These are phyloP conservation scores for Cydia strobilella DNA, from an alignment of 1,140 invertebrate species.

Conservation along the genomic window DNA sequence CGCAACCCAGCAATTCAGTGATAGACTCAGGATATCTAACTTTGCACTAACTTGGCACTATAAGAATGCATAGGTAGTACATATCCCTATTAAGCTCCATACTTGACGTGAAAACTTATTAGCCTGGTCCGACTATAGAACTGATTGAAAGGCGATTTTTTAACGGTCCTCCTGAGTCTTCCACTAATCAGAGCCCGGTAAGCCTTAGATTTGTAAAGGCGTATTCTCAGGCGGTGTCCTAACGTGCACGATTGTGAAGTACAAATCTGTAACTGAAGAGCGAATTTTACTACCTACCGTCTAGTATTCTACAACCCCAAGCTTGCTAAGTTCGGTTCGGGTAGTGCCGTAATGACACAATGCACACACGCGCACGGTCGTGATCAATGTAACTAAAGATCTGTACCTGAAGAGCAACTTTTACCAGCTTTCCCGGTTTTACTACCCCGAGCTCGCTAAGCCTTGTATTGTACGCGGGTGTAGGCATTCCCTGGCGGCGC, in stretches of 20 bases:
- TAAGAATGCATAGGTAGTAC: too few species aligned
- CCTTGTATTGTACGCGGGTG: not conserved
- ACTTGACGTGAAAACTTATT: too few species aligned
- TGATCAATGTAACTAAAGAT: not conserved
- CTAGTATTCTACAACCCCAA: not conserved
- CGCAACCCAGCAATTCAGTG: too few species aligned
- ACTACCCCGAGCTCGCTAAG: not conserved
- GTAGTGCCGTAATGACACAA: not conserved
- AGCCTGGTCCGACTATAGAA: too few species aligned
- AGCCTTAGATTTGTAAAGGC: too few species aligned
- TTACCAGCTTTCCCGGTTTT: too few species aligned
- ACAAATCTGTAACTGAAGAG: not conserved
- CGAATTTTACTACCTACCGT: not conserved
- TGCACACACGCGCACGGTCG: not conserved
- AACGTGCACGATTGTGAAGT: constrained; percentile 39
- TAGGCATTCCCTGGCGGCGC: constrained; percentile 32
- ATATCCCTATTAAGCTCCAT: too few species aligned
- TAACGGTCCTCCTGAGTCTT: not conserved
- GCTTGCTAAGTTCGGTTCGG: not conserved
- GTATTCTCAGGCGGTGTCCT: constrained; percentile 35
- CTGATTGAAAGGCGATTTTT: too few species aligned
- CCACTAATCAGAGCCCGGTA: not conserved
- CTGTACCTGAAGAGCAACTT: not conserved
- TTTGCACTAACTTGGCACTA: too few species aligned
- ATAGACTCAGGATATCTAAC: too few species aligned